Base-by-base conservation (phyloP, 2,113 vertebrate species). In the Pomatostomus ruficeps region DNA sequence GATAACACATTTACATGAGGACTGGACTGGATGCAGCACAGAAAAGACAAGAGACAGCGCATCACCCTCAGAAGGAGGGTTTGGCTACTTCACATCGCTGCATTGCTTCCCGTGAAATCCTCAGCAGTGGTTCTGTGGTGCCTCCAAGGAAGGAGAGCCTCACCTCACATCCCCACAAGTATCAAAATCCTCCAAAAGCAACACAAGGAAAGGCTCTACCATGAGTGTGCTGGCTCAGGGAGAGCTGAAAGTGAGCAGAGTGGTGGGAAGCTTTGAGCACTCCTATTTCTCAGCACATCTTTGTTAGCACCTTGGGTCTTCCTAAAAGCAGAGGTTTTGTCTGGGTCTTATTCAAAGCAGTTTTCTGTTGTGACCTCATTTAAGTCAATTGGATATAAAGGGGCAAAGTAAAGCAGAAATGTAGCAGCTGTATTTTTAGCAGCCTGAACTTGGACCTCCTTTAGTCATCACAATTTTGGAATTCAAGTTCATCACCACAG, bases 1-100 rank as follows among this genome's bases (percentile, higher is more conserved):
- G 4, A 79, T 88, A 92, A 91, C 89, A 91, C 91, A 86, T 97
- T 93, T 95, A 67, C 95, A 84, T 75, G 93, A 52, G 81, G 57
- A 10, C 76, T 61, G 84, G 72, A 16, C 43, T 82, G 80, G 76
- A 83, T 26, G 25, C 1, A 59, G 80, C 66, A 66, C 59, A 54
- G 81, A 24, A 55, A 89, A 88, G 71, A 42, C 49, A 49, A 86
- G 36, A 82, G 62, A 79, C 20, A 28, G 45, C 4, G 0, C 55
- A 26, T 49, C 4, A 67, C 42, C 79, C 77, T 81, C 0, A 10
- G 74, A 83, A 87, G 29, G n/a, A 78, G 57, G n/a, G 38, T 71
- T 67, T 43, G 43, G 20, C 59, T 86, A 70, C 65, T 86, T 70
- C 73, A 38, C 22, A 33, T 61, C 4, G 3, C 78, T 24, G 0